A percentile compares a stretch with the other conserved stretches of the same genome.
Evolutionary conservation across 2,888 invertebrate species (phyloP).

Genomic region (Campoletis raptor): DNA sequence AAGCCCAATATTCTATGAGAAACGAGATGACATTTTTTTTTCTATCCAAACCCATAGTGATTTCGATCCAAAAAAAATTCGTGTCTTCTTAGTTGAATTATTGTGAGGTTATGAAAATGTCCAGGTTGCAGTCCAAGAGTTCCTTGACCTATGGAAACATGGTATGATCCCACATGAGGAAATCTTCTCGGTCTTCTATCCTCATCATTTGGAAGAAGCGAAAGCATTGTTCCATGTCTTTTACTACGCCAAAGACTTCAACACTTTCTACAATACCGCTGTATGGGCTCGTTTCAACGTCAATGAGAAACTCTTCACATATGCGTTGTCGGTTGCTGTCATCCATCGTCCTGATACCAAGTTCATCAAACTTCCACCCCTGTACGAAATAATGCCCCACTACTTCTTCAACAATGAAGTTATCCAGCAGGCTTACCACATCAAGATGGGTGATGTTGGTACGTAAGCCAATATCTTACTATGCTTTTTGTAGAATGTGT

Average conservation of each 20-base stretch:
- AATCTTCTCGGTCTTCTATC: slow-evolving; percentile 81
- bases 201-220: slow-evolving; percentile 85
- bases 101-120: slow-evolving; percentile 82
- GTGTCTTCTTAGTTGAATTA: not conserved
- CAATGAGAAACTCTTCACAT: slow-evolving; percentile 88
- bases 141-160: slow-evolving; percentile 83
- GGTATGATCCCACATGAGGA: slow-evolving; percentile 78
- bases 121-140: slow-evolving; percentile 85
- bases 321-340: slow-evolving; percentile 87
- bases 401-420: slow-evolving; percentile 88
- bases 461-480: slow-evolving; percentile 41
- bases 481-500: not conserved
- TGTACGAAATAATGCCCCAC: slow-evolving; percentile 89
- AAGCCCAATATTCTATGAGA: not conserved
- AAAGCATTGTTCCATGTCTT: slow-evolving; percentile 87
- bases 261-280: slow-evolving; percentile 87
- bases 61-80: not conserved
- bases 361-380: slow-evolving; percentile 88
- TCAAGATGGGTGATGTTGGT: slow-evolving; percentile 76
- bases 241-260: slow-evolving; percentile 87
- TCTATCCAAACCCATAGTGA: not conserved
- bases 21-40: no score
- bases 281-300: slow-evolving; percentile 87
- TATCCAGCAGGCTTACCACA: slow-evolving; percentile 81
- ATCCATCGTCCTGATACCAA: slow-evolving; percentile 87